Evolutionary conservation across 2,888 invertebrate species (phyloP).

Genomic region (Pseudanteris insignis): DNA sequence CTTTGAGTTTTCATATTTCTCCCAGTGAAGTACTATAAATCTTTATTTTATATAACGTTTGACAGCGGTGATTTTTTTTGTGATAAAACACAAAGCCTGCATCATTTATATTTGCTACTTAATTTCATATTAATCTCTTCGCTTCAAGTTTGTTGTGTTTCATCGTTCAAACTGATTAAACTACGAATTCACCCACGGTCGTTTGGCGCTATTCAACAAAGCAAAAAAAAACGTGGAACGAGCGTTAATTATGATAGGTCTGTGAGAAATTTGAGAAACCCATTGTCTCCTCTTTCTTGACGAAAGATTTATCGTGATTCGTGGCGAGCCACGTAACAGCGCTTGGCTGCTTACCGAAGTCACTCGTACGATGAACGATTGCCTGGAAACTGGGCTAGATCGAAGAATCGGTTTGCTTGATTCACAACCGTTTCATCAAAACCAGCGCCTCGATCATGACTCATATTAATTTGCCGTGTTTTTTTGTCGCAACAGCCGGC

Average conservation of each 20-base stretch:
- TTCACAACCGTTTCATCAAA: conserved; percentile 30
- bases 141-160: too few species aligned
- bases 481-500: conserved; percentile 19
- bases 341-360: conserved; percentile 13
- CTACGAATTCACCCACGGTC: background rate
- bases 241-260: background rate
- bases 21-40: too few species aligned
- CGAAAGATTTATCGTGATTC: conserved; percentile 36
- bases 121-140: too few species aligned
- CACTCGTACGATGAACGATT: conserved; percentile 33
- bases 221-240: background rate
- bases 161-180: background rate
- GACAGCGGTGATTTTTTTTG: too few species aligned
- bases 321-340: conserved; percentile 23
- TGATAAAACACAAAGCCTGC: too few species aligned
- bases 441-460: conserved; percentile 4
- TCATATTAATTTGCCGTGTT: conserved; percentile 19
- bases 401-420: conserved; percentile 20
- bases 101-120: too few species aligned
- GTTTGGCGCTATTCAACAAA: background rate
- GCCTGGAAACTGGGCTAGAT: conserved; percentile 34
- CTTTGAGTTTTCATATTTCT: too few species aligned
- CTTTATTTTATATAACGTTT: too few species aligned
- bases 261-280: conserved; percentile 8
- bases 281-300: conserved; percentile 27